phyloP scores from a whole-genome alignment of 2,888 invertebrate species.

The Beris morrisii region DNA sequence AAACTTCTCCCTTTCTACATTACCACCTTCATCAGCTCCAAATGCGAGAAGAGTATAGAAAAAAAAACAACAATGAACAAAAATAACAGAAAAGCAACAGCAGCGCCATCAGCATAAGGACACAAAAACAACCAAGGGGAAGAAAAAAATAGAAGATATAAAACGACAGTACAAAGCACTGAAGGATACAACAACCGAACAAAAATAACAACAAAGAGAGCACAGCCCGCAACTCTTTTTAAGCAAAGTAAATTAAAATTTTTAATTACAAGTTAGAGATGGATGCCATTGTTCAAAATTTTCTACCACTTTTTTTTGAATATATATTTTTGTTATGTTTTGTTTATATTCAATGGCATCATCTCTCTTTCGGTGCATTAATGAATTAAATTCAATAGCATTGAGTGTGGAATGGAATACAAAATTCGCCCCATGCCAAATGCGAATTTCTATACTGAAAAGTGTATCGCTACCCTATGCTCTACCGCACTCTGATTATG shows the following conservation, averaged over 20 bases:
- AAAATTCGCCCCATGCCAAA: background rate
- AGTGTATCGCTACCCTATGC: background rate
- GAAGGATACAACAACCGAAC: constrained; percentile 28
- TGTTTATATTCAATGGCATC: constrained; percentile 19
- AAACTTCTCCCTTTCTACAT: constrained; percentile 22
- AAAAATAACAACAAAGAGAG: constrained; percentile 35
- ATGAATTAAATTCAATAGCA: constrained; percentile 40
- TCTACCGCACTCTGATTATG: background rate
- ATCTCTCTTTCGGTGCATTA: constrained; percentile 35
- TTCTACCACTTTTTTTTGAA: constrained; percentile 13
- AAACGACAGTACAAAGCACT: constrained; percentile 19
- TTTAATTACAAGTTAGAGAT: constrained; percentile 37
- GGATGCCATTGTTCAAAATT: constrained; percentile 28
- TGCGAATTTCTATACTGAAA: too few relatives aligned
- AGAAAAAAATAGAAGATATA: constrained; percentile 16
- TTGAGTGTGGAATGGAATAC: constrained; percentile 3
- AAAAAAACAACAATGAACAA: background rate
- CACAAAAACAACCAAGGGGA: constrained; percentile 9
- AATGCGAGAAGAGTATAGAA: background rate
- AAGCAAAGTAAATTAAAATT: constrained; percentile 40
- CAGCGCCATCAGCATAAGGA: constrained; percentile 6
- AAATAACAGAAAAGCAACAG: background rate
- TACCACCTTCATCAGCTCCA: constrained; percentile 14
- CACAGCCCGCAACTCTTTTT: constrained; percentile 33
- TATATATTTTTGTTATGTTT: background rate